Evolutionary conservation across 2,888 invertebrate genomes (phyloP).

Genomic region (Cosmia trapezina): DNA sequence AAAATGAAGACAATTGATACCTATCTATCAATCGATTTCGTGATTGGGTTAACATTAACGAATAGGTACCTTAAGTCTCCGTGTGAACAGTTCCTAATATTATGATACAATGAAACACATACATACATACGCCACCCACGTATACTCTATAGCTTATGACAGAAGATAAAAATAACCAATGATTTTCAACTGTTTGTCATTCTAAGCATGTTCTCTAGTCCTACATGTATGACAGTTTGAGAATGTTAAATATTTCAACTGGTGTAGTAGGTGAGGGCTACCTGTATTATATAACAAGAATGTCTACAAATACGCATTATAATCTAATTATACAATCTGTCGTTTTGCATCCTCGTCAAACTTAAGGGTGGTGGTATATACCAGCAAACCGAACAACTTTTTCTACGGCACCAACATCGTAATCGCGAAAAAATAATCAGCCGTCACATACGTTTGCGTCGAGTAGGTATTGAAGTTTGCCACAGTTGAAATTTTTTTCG

Average conservation of each 20-base stretch:
- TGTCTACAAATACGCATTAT: not conserved
- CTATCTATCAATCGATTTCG: constrained; percentile 18
- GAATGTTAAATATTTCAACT: constrained; percentile 53
- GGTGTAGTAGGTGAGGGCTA: constrained; percentile 24
- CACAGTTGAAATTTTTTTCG: no score
- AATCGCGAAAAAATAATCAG: no score
- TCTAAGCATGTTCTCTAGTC: constrained; percentile 43
- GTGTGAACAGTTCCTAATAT: constrained; percentile 24
- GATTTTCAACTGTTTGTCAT: constrained; percentile 56
- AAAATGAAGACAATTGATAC: constrained; percentile 14
- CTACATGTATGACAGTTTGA: constrained; percentile 39
- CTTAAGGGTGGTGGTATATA: no score
- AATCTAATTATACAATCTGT: no score
- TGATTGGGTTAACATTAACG: constrained; percentile 44
- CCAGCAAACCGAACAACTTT: no score
- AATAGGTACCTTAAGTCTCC: constrained; percentile 3
- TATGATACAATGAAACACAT: constrained; percentile 18
- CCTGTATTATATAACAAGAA: not conserved
- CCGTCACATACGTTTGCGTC: no score
- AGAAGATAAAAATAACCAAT: constrained; percentile 55
- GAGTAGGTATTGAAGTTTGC: no score
- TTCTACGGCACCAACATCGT: no score
- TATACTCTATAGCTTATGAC: constrained; percentile 33
- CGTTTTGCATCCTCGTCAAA: no score
- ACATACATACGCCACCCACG: constrained; percentile 58